Conservation (phyloP, 2,888 invertebrate genomes). For the Leucozona laternaria region DNA sequence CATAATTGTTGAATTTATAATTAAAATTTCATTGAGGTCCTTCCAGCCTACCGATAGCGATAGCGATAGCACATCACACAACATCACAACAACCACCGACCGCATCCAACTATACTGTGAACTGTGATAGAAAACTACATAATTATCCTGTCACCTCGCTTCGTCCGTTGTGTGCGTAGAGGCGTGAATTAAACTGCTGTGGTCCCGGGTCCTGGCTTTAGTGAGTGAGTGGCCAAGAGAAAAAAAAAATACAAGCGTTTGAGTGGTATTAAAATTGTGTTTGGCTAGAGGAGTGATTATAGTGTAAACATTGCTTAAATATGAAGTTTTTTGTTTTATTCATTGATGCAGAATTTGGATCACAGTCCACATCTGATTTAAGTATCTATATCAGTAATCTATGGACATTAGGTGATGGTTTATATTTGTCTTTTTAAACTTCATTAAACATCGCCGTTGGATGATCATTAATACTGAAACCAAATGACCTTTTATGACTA, state of each 20-base stretch:
- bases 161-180: conserved; percentile 60
- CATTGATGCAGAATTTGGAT: neutral
- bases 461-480: no score
- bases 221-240: conserved; percentile 1
- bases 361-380: neutral
- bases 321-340: neutral
- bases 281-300: conserved; percentile 39
- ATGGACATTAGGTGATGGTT: no score
- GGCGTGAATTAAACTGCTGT: conserved; percentile 71
- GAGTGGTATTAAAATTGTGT: conserved; percentile 45
- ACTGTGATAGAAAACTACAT: conserved; percentile 58
- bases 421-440: no score
- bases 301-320: conserved; percentile 47
- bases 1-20: conserved; percentile 75
- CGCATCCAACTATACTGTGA: conserved; percentile 58
- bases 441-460: no score
- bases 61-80: conserved; percentile 11
- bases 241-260: conserved; percentile 18
- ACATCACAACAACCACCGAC: conserved; percentile 33
- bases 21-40: conserved; percentile 73
- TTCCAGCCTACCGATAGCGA: conserved; percentile 35
- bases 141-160: conserved; percentile 56
- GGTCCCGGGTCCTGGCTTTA: conserved; percentile 46
- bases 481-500: no score
- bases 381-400: no score